These are phyloP conservation scores for Euplagia quadripunctaria DNA, from an alignment of 2,888 invertebrate species.

Conservation along the genomic window DNA sequence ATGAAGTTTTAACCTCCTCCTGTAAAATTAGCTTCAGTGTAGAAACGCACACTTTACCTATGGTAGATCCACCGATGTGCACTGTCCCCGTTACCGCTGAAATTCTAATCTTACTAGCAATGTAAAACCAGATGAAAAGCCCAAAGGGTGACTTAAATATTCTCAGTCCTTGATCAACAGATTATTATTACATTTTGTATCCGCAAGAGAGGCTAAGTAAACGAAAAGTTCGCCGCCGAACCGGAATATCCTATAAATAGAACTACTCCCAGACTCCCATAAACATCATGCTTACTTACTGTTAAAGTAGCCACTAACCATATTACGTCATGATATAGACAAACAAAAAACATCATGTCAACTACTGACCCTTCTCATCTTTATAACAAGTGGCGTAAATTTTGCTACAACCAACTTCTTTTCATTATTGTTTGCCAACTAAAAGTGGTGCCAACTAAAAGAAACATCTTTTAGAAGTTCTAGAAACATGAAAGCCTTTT, in stretches of 20 bases:
- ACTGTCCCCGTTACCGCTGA: background rate
- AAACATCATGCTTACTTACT: slow-evolving; percentile 15
- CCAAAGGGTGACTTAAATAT: slow-evolving; percentile 36
- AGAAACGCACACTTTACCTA: too few species aligned
- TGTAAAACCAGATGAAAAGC: slow-evolving; percentile 10
- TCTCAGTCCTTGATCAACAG: slow-evolving; percentile 33
- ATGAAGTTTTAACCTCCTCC: too few species aligned
- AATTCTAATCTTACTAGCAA: background rate
- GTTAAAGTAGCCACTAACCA: slow-evolving; percentile 9
- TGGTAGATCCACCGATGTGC: too few species aligned
- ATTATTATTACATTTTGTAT: slow-evolving; percentile 40
- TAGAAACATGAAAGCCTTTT: slow-evolving; percentile 23
- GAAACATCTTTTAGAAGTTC: slow-evolving; percentile 16
- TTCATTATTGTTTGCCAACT: slow-evolving; percentile 22
- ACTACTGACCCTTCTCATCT: slow-evolving; percentile 14
- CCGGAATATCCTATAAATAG: slow-evolving; percentile 26
- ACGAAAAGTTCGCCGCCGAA: slow-evolving; percentile 42
- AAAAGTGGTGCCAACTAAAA: slow-evolving; percentile 7
- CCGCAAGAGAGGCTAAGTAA: slow-evolving; percentile 33
- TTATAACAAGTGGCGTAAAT: slow-evolving; percentile 12
- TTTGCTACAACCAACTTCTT: slow-evolving; percentile 3
- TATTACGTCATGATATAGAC: slow-evolving; percentile 13
- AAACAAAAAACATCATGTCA: slow-evolving; percentile 16
- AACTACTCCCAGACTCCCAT: slow-evolving; percentile 4
- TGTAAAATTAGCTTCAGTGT: too few species aligned